Evolutionary conservation across 2,113 vertebrate genomes (phyloP).

Genomic region (Terrapene triunguis): DNA sequence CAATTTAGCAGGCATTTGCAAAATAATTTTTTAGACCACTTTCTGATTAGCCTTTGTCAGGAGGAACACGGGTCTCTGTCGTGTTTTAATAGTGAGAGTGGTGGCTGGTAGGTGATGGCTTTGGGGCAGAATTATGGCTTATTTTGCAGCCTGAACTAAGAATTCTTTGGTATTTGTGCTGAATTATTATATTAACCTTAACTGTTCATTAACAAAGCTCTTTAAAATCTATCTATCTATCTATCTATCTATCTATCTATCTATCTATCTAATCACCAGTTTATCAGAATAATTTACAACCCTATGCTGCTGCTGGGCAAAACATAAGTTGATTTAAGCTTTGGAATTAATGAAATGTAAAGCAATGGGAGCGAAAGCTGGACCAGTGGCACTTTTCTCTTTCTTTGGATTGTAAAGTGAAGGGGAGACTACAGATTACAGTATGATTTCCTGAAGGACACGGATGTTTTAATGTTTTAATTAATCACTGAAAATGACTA

Average conservation of each 20-base stretch:
- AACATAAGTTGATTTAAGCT: neutral
- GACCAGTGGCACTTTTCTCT: fast-evolving
- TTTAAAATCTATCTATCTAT: neutral
- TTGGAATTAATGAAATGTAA: neutral
- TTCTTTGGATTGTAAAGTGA: fast-evolving
- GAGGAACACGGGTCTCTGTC: neutral
- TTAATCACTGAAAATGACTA: neutral
- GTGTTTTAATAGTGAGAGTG: fast-evolving
- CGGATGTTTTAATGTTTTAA: fast-evolving
- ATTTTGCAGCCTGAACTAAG: neutral
- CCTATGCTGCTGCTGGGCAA: neutral
- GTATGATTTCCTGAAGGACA: neutral
- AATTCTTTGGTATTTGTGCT: neutral
- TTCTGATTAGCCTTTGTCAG: neutral
- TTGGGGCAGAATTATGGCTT: fast-evolving
- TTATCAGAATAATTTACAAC: fast-evolving
- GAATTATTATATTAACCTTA: fast-evolving
- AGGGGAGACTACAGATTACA: neutral
- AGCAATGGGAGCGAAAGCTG: neutral
- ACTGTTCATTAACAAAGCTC: neutral
- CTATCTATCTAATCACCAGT: neutral
- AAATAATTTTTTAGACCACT: neutral
- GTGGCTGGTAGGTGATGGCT: neutral
- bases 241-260: neutral
- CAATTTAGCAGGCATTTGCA: neutral